Percentiles rank a stretch among this genome's conserved stretches.
Evolutionary conservation across 2,797 vertebrate genomes (phyloP).

Genomic region (Sebastes melanostomus): DNA sequence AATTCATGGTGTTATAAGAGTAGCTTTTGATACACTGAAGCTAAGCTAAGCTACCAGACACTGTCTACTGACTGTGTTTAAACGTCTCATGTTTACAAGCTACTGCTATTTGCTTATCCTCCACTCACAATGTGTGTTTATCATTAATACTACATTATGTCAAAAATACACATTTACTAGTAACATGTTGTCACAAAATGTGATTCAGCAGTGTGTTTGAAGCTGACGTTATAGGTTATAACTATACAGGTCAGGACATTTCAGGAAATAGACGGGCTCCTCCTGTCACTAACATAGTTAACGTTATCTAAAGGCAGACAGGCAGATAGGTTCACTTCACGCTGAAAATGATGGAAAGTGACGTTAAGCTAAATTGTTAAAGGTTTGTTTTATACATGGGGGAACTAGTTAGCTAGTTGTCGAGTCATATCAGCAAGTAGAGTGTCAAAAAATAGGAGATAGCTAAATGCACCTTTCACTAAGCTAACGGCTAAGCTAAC

Average conservation of each 20-base stretch:
- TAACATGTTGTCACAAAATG: background rate
- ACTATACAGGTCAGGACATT: slow-evolving; percentile 59
- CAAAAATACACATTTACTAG: background rate
- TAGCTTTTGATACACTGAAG: slow-evolving; percentile 50
- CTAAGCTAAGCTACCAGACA: slow-evolving; percentile 62
- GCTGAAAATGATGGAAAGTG: background rate
- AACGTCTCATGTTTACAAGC: slow-evolving; percentile 73
- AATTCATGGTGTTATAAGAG: slow-evolving; percentile 20
- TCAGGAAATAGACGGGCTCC: slow-evolving; percentile 79
- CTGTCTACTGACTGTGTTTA: slow-evolving; percentile 63
- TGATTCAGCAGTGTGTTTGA: slow-evolving; percentile 30
- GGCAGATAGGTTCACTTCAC: slow-evolving; percentile 1
- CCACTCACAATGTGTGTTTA: background rate
- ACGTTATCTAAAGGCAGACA: slow-evolving; percentile 23
- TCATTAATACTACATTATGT: background rate
- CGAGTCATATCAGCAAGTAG: slow-evolving; percentile 32
- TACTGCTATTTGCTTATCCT: slow-evolving; percentile 6
- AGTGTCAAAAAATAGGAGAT: slow-evolving; percentile 52
- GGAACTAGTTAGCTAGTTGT: slow-evolving; percentile 15
- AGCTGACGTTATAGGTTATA: slow-evolving; percentile 27
- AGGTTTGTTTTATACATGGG: background rate
- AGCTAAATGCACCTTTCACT: slow-evolving; percentile 36
- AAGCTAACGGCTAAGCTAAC: slow-evolving; percentile 64
- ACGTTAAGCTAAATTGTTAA: background rate
- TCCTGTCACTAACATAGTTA: slow-evolving; percentile 53